A percentile compares a stretch with the other conserved stretches of the same genome.
Evolutionary conservation across 2,113 vertebrate species (phyloP).

Genomic region (Sylvietta virens): DNA sequence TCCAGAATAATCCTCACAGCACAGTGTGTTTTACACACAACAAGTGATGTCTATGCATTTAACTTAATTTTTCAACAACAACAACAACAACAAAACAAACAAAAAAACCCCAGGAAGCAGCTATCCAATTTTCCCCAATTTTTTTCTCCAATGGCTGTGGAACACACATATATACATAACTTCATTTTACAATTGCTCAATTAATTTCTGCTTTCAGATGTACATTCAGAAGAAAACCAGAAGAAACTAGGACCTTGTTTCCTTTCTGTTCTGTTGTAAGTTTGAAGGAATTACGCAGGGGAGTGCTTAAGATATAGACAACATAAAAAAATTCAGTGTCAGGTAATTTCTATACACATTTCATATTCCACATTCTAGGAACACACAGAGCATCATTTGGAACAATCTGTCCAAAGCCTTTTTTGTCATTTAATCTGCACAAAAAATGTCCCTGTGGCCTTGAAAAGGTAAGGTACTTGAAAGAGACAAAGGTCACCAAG

Average conservation of each 20-base stretch:
- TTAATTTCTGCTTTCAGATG: neutral
- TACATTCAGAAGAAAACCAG: neutral
- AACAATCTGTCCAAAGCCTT: neutral
- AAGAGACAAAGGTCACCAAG: neutral
- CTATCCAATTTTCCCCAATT: neutral
- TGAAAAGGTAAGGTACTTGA: neutral
- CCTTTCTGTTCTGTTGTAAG: neutral
- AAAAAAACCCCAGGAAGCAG: neutral
- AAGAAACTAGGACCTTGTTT: neutral
- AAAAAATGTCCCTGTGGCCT: neutral
- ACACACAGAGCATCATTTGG: neutral
- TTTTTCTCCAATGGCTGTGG: neutral
- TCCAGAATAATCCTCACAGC: neutral
- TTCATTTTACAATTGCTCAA: neutral
- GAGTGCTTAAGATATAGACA: neutral
- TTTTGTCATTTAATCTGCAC: neutral
- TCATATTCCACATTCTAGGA: neutral
- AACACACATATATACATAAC: neutral
- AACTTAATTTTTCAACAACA: neutral
- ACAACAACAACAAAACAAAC: too few species aligned
- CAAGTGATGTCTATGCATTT: neutral
- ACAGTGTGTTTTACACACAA: neutral
- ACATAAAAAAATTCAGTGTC: neutral
- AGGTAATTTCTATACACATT: neutral
- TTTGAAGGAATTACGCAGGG: neutral